Evolutionary conservation across 2,113 vertebrate genomes (phyloP), one percentile per base, ranked within the genome.

Genomic region (Hemiprocne comata): DNA sequence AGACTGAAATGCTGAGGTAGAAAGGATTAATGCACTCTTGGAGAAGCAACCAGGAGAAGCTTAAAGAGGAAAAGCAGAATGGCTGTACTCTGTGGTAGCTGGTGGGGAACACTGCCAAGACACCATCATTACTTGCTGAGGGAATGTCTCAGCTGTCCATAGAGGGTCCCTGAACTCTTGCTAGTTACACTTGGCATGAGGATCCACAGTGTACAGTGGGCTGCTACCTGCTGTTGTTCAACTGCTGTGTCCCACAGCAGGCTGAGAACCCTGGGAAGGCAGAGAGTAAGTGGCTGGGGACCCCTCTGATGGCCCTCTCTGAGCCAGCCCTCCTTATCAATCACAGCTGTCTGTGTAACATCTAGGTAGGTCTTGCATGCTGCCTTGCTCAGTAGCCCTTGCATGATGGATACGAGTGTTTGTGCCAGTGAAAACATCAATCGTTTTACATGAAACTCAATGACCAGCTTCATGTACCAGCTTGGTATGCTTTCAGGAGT

Each of bases 381-480:
- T 50, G 7, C 77, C 83, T 81, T 36, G 53, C 29, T 72, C 71
- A 66, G 31, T 7, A 88, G 72, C 33, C 55, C 40, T 61, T 84
- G 61, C 53, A 42, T 26, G 50, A 55, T 72, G 79, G 70, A 58
- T 87, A 36, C 9, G 40, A 38, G 50, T 12, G 23, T 13, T 26
- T 12, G 10, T 78, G 84, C 88, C 94, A 97, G 61, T 75, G 89
- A 95, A 95, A 94, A 90, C 54, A 90, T 21, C 23, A 50, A 61
- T 80, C 3, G 0, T 89, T 94, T 87, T 67, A 81, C 64, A 21
- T 42, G 70, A 58, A 90, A 78, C 38, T 85, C 57, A n/a, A 50
- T 75, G 80, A 85, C 54, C 66, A 94, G 50, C 57, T 94, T 80
- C 70, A 77, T 65, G 83, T 83, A 87, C 87, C 31, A 75, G 71